Conservation (phyloP, 2,113 vertebrate species). For the Eidolon helvum region DNA sequence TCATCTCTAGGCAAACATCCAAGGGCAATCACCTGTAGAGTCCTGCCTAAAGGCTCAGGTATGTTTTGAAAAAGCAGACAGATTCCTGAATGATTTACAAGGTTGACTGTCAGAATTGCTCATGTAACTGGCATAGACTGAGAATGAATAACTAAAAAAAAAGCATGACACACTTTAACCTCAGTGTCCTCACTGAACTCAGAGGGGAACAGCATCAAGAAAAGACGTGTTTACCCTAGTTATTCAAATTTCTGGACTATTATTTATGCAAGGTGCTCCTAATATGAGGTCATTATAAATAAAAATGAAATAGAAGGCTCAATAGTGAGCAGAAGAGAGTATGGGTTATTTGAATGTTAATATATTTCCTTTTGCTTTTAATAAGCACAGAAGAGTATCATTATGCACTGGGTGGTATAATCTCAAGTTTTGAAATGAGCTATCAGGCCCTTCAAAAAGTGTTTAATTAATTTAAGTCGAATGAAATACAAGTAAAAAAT, state of each 20-base stretch:
- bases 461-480: conserved; percentile 30
- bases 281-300: conserved; percentile 9
- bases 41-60: conserved; percentile 17
- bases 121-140: neutral
- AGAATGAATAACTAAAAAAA: neutral
- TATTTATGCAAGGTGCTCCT: neutral
- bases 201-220: neutral
- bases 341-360: neutral
- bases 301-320: neutral
- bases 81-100: conserved; percentile 61
- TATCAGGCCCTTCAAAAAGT: neutral
- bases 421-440: neutral
- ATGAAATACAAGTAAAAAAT: neutral
- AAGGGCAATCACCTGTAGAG: conserved; percentile 44
- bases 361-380: neutral
- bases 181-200: neutral
- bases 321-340: neutral
- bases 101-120: neutral
- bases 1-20: conserved; percentile 64
- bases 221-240: neutral
- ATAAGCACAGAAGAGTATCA: neutral
- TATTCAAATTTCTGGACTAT: neutral
- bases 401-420: neutral
- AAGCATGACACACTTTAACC: neutral
- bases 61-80: conserved; percentile 29